Evolutionary conservation across 2,113 vertebrate species (phyloP), one percentile per base, ranked within the genome.

Genomic region (Rhombomys opimus): DNA sequence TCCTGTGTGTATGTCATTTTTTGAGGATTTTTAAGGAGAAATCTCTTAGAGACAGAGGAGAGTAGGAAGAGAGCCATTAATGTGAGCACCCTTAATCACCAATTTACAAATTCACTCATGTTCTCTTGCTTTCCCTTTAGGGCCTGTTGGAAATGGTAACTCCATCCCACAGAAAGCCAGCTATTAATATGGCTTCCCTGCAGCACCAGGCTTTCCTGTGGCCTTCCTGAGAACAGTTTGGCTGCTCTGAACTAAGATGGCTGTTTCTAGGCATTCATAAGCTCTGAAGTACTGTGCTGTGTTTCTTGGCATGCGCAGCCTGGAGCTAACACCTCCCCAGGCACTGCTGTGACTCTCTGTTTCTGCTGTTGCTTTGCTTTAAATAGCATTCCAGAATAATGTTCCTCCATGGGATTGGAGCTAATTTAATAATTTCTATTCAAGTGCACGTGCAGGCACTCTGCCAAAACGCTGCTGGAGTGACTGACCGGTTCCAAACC

Each of bases 181-280:
- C 10, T 2, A 0, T 57, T 61, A 25, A 5, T 32, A 20, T 27
- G 11, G 5, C 35, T 38, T 65, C 59, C 25, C 5, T 13, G 30
- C 41, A 30, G 5, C 11, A 0, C 11, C 1, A 0, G 15, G 13
- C 14, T 63, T 73, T 50, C 5, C 5, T 0, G 7, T 35, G 6
- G 27, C 15, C 25, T 75, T 90, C 65, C 59, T 41, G 22, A 23
- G 73, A 52, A 61, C 12, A 52, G 17, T 15, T 38, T 32, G 5
- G 8, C 11, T 61, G 35, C 27, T 38, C 50, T 57, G 11, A 2
- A 57, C 57, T 8, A 52, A 23, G 22, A 54, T 1, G 15, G 6
- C 38, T 30, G 25, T 9, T 77, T 84, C 75, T 20, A 25, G 12
- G 0, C 46, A 46, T 46, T 46, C 7, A 0, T 10, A n/a, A 73